phyloP scores from a whole-genome alignment of 2,113 vertebrate species.

The Megaleporinus macrocephalus region DNA sequence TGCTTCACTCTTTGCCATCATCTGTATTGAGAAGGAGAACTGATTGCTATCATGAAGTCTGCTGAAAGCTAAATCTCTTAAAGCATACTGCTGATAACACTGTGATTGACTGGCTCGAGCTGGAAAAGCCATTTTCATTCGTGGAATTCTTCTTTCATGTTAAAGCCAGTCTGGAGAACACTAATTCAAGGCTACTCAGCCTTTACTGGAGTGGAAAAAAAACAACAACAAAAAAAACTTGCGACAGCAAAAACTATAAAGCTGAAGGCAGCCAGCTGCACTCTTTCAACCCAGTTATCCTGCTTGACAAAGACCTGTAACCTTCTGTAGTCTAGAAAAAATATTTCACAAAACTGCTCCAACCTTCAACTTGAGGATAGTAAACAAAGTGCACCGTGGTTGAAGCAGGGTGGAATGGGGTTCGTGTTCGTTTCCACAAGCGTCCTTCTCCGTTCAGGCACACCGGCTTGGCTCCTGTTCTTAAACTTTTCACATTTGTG shows the following conservation, averaged over 20 bases:
- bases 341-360: background rate
- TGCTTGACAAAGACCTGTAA: background rate
- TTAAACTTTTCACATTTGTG: background rate
- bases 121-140: background rate
- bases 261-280: conserved; percentile 2
- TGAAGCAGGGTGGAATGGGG: background rate
- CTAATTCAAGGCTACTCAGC: background rate
- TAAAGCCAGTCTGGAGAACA: background rate
- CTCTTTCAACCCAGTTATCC: conserved; percentile 11
- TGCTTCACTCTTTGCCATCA: background rate
- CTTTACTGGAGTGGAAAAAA: background rate
- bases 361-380: background rate
- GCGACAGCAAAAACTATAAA: background rate
- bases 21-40: background rate
- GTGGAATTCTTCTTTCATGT: background rate
- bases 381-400: background rate
- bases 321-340: background rate
- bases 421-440: background rate
- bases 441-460: background rate
- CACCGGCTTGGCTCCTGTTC: background rate
- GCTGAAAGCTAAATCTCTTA: background rate
- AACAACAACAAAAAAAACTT: no score
- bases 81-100: conserved; percentile 3
- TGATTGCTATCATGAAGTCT: background rate
- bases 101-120: background rate